Conservation (phyloP, 2,888 invertebrate genomes). For the Xestia rhomboidea region DNA sequence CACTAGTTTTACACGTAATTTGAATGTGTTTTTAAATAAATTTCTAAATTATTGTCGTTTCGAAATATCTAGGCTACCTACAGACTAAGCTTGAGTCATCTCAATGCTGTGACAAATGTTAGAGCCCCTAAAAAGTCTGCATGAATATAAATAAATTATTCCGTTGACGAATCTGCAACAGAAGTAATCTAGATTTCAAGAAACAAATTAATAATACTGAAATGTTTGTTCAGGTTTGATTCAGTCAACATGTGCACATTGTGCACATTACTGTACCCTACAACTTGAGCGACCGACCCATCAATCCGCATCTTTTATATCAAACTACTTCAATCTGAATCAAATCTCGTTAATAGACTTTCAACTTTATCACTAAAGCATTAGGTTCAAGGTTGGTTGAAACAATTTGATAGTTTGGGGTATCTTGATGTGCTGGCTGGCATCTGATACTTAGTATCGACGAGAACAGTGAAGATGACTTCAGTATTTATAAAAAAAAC, state of each 20-base stretch:
- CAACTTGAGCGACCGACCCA: neutral
- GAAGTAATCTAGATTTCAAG: neutral
- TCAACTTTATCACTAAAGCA: too few species aligned
- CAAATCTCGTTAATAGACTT: too few species aligned
- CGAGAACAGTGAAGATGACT: neutral
- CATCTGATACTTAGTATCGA: too few species aligned
- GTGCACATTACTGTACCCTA: neutral
- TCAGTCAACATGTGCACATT: slow-evolving; percentile 8
- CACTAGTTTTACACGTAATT: slow-evolving; percentile 75
- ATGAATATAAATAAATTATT: neutral
- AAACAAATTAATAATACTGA: slow-evolving; percentile 3
- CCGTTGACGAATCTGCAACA: neutral
- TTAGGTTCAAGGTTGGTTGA: too few species aligned
- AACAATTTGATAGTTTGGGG: too few species aligned
- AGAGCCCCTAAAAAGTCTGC: neutral
- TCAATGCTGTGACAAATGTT: neutral
- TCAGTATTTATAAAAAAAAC: neutral
- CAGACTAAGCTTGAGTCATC: slow-evolving; percentile 10
- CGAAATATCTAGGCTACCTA: slow-evolving; percentile 13
- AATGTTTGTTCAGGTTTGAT: slow-evolving; percentile 22
- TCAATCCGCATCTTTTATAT: neutral
- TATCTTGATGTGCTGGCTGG: too few species aligned
- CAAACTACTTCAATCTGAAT: too few species aligned
- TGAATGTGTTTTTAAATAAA: slow-evolving; percentile 68
- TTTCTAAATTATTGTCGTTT: slow-evolving; percentile 52